Evolutionary conservation across 2,888 invertebrate genomes (phyloP).

Genomic region (Drosophila niveifrons): DNA sequence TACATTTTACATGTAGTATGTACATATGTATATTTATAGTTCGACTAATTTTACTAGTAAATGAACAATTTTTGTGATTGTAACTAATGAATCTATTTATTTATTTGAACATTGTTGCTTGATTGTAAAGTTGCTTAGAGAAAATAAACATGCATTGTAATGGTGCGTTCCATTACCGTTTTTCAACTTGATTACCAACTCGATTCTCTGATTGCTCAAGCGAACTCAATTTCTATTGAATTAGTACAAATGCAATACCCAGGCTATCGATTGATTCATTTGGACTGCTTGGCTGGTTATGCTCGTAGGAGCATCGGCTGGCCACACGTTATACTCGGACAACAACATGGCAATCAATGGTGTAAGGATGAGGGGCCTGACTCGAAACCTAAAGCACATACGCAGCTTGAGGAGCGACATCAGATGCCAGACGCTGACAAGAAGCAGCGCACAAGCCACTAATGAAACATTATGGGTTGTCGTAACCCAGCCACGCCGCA

Average conservation of each 20-base stretch:
- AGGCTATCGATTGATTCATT: slow-evolving; percentile 37
- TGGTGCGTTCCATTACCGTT: background rate
- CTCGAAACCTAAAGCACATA: slow-evolving; percentile 8
- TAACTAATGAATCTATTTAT: too few relatives aligned
- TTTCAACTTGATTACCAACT: slow-evolving; percentile 9
- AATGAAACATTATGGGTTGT: slow-evolving; percentile 77
- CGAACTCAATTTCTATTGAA: slow-evolving; percentile 34
- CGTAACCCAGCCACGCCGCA: slow-evolving; percentile 71
- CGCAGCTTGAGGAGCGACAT: slow-evolving; percentile 24
- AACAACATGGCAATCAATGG: slow-evolving; percentile 17
- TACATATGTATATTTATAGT: too few relatives aligned
- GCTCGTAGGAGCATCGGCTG: slow-evolving; percentile 18
- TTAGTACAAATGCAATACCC: slow-evolving; percentile 32
- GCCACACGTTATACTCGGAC: slow-evolving; percentile 3
- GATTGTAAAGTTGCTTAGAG: background rate
- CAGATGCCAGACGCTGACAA: slow-evolving; percentile 27
- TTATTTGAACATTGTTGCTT: background rate
- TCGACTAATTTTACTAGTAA: too few relatives aligned
- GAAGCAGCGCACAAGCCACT: slow-evolving; percentile 57
- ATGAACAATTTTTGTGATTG: too few relatives aligned
- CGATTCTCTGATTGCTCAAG: slow-evolving; percentile 18
- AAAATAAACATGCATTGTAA: background rate
- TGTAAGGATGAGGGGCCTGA: slow-evolving; percentile 24
- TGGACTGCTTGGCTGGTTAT: slow-evolving; percentile 15
- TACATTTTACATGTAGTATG: too few relatives aligned